Evolutionary conservation across 2,888 invertebrate species (phyloP).

Genomic region (Lycophotia porphyrea): DNA sequence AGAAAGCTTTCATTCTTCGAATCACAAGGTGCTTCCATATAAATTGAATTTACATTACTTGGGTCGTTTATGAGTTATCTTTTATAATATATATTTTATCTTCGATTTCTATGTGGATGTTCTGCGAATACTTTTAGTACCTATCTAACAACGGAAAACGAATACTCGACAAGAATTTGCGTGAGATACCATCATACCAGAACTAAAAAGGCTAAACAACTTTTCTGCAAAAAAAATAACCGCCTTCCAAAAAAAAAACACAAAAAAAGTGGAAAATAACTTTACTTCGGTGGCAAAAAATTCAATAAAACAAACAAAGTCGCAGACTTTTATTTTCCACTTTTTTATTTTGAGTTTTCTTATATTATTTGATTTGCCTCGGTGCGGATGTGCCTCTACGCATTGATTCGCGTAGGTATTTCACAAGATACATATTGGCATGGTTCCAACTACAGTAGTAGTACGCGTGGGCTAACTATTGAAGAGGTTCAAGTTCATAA

Average conservation of each 20-base stretch:
- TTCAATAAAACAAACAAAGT: background rate
- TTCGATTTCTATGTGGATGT: background rate
- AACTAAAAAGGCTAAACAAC: background rate
- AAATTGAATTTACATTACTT: too few relatives aligned
- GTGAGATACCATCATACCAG: background rate
- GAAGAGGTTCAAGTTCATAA: slow-evolving; percentile 4
- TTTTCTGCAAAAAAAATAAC: background rate
- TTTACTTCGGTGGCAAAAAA: background rate
- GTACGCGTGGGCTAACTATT: background rate
- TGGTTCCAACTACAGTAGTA: background rate
- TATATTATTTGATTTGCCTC: too few relatives aligned
- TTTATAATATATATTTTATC: background rate
- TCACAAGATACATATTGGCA: too few relatives aligned
- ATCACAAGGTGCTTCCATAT: too few relatives aligned
- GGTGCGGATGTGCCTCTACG: too few relatives aligned
- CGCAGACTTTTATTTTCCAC: background rate
- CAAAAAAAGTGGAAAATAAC: background rate
- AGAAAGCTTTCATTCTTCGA: background rate
- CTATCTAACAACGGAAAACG: background rate
- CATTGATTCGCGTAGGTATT: background rate
- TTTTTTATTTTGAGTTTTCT: too few relatives aligned
- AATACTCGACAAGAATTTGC: background rate
- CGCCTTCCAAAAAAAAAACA: background rate
- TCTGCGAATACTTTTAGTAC: background rate
- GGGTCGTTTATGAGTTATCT: too few relatives aligned